phyloP scores from a whole-genome alignment of 2,888 invertebrate genomes.

The Caenorhabditis sp. region DNA sequence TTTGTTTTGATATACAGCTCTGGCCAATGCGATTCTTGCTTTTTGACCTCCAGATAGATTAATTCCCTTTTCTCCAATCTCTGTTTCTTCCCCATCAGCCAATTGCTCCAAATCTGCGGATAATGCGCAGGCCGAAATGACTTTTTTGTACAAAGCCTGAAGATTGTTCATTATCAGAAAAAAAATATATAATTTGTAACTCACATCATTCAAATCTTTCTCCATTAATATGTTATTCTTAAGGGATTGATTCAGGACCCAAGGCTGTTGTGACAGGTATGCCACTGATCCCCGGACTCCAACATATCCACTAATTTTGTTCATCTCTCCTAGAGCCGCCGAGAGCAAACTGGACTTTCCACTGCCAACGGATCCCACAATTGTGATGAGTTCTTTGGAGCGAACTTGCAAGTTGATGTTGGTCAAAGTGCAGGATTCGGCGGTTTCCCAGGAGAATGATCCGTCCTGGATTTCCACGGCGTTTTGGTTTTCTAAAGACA shows the following conservation, averaged over 20 bases:
- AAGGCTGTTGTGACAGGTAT: conserved; percentile 96
- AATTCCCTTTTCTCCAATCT: conserved; percentile 82
- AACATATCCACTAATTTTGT: conserved; percentile 75
- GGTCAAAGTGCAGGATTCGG: conserved; percentile 37
- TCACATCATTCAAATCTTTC: conserved; percentile 51
- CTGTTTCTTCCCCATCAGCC: conserved; percentile 78
- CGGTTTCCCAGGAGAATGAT: conserved; percentile 65
- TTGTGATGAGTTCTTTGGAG: conserved; percentile 62
- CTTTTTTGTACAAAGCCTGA: conserved; percentile 56
- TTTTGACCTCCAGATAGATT: conserved; percentile 82
- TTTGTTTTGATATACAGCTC: conserved; percentile 92
- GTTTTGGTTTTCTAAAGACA: conserved; percentile 63
- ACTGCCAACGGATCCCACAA: conserved; percentile 70
- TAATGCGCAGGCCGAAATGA: conserved; percentile 75
- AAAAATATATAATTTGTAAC: not conserved
- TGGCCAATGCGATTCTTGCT: conserved; percentile 91
- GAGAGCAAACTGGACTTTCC: conserved; percentile 72
- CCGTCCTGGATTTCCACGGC: conserved; percentile 64
- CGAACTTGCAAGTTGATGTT: conserved; percentile 57
- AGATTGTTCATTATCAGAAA: not conserved
- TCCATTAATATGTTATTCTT: conserved; percentile 89
- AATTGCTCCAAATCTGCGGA: conserved; percentile 76
- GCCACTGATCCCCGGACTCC: conserved; percentile 86
- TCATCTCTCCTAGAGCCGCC: conserved; percentile 86
- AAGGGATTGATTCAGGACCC: conserved; percentile 96